Evolutionary conservation across 2,797 vertebrate species (phyloP).

Genomic region (Periparus ater): DNA sequence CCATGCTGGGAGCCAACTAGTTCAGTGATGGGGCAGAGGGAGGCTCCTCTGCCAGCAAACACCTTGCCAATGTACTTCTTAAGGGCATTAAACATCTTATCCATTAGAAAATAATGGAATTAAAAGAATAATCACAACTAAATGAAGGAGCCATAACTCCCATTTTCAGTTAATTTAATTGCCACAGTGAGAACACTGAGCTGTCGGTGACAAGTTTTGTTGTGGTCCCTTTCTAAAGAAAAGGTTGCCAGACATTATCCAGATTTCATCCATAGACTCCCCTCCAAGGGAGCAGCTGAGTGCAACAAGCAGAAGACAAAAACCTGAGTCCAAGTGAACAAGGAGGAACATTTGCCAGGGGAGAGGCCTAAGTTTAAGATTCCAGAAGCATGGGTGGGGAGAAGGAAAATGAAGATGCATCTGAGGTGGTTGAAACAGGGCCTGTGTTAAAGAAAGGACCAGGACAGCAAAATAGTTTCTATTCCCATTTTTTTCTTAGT

Average conservation of each 20-base stretch:
- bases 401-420: not conserved
- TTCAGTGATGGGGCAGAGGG: not conserved
- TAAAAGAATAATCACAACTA: not conserved
- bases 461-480: not conserved
- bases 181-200: not conserved
- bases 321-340: not conserved
- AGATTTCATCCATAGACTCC: not conserved
- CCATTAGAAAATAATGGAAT: not conserved
- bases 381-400: not conserved
- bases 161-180: not conserved
- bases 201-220: not conserved
- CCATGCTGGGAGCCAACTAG: not conserved
- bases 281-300: not conserved
- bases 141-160: not conserved
- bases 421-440: not conserved
- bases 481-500: not conserved
- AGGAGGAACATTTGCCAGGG: not conserved
- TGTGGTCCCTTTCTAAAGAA: not conserved
- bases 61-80: rapidly evolving
- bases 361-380: not conserved
- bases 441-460: not conserved
- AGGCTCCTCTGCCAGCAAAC: not conserved
- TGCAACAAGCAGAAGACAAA: not conserved
- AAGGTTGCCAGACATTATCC: not conserved
- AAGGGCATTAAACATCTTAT: not conserved